Conservation (phyloP, 2,113 vertebrate species). For the Pseudolaguvia tuberculata region DNA sequence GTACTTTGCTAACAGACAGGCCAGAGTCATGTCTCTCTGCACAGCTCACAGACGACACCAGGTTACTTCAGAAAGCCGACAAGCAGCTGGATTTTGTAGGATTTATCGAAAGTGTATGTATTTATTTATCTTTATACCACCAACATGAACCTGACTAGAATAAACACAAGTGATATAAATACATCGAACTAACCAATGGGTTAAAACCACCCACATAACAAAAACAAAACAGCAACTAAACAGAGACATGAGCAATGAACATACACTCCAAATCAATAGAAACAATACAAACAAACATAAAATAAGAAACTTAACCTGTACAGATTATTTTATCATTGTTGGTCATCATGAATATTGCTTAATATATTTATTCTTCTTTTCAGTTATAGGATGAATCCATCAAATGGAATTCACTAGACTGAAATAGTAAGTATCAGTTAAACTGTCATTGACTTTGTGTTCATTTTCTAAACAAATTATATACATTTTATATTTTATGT, state of each 20-base stretch:
- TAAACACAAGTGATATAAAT: no score
- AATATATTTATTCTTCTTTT: constrained; percentile 32
- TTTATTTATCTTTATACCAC: not conserved
- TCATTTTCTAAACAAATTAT: not conserved
- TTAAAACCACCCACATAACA: no score
- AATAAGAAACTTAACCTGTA: no score
- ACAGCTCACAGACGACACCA: constrained; percentile 11
- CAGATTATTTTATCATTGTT: not conserved
- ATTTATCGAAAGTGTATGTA: constrained; percentile 62
- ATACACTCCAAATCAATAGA: no score
- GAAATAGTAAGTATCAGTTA: constrained; percentile 36
- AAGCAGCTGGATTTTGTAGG: constrained; percentile 59
- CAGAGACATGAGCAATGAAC: no score
- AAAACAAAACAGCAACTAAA: no score
- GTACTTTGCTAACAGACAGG: constrained; percentile 47
- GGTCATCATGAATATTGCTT: not conserved
- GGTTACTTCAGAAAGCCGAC: constrained; percentile 45
- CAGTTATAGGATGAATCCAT: constrained; percentile 64
- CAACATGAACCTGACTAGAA: no score
- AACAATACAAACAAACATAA: no score
- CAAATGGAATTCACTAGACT: constrained; percentile 56
- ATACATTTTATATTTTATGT: not conserved
- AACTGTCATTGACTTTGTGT: not conserved
- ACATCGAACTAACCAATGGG: no score
- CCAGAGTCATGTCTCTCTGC: not conserved